Base-by-base conservation (phyloP, 2,888 invertebrate species). In the Minunthozetes semirufus region DNA sequence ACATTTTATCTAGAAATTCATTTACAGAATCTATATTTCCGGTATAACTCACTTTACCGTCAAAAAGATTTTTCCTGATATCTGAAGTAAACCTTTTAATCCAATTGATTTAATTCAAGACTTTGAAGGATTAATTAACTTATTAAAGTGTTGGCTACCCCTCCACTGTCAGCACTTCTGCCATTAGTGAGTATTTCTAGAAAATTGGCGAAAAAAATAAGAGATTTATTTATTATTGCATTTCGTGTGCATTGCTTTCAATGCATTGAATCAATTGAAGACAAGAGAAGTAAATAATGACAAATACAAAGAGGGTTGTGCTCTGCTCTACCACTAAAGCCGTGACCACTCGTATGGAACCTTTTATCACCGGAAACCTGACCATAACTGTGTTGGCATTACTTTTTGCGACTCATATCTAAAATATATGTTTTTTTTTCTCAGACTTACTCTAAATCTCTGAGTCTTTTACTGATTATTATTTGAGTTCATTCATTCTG, bases 311-410 rank as follows among this genome's bases (percentile, higher is more conserved):
- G 22, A 19, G 8, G 4, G n/a, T 50, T 19, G 13, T 4, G 19
- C 6, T 13, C 5, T 4, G 48, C 48, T 9, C n/a, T n/a, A 15
- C 3, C 48, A 48, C 17, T 48, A 48, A 8, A 48, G 48, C 48
- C n/a, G 13, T 48, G 19, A n/a, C 19, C 50, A 50, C 6, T 59
- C 59, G 59, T 22, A 25, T 59, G 59, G 59, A 59, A 59, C 59
- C 59, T 59, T 59, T 59, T 59, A 59, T 59, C 59, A 27, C 59
- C 59, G 59, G 59, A 59, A 59, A 59, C 59, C 27, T 59, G 59
- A 59, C 59, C 59, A 59, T 59, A 59, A 59, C 59, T 19, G 59
- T 27, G 19, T 4, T 50, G 4, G 17, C 19, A n/a, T 50, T 50
- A 50, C n/a, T 50, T n/a, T 50, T 50, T 50, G 33, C 33, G 5